A percentile compares a stretch with the other conserved stretches of the same genome.
phyloP scores from a whole-genome alignment of 2,113 vertebrate species.

The Ophiodon elongatus region DNA sequence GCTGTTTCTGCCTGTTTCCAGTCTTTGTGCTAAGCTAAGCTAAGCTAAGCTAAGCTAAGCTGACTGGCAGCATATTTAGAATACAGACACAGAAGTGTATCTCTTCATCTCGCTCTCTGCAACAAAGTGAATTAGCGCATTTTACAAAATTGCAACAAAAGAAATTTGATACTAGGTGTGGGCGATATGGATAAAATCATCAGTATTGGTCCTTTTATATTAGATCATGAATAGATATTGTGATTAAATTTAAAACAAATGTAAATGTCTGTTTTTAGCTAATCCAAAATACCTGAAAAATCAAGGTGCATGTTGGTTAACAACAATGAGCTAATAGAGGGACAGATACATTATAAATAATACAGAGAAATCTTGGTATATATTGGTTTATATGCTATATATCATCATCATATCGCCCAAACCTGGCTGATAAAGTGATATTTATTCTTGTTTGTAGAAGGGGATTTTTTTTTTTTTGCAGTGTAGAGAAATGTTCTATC shows the following conservation, averaged over 20 bases:
- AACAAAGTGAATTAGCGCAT: background rate
- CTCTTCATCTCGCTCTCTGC: background rate
- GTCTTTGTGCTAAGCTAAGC: too few relatives aligned
- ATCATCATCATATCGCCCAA: background rate
- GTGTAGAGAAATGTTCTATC: slow-evolving; percentile 35
- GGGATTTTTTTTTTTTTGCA: slow-evolving; percentile 46
- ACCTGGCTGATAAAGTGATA: background rate
- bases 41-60: too few relatives aligned
- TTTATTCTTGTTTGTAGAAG: background rate
- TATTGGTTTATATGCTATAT: background rate
- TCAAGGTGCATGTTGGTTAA: background rate
- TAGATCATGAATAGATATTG: too few relatives aligned
- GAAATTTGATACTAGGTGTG: background rate
- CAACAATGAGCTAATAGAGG: background rate
- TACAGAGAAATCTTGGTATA: background rate
- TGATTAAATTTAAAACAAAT: background rate
- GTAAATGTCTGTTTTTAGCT: background rate
- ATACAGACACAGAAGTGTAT: background rate
- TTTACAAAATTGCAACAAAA: background rate
- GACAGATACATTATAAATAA: background rate
- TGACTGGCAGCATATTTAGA: background rate
- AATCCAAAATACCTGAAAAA: background rate
- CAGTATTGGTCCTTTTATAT: background rate
- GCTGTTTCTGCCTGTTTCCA: background rate
- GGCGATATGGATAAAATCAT: background rate